Base-by-base conservation (phyloP, 2,797 vertebrate genomes). In the Cichlasoma orientale region DNA sequence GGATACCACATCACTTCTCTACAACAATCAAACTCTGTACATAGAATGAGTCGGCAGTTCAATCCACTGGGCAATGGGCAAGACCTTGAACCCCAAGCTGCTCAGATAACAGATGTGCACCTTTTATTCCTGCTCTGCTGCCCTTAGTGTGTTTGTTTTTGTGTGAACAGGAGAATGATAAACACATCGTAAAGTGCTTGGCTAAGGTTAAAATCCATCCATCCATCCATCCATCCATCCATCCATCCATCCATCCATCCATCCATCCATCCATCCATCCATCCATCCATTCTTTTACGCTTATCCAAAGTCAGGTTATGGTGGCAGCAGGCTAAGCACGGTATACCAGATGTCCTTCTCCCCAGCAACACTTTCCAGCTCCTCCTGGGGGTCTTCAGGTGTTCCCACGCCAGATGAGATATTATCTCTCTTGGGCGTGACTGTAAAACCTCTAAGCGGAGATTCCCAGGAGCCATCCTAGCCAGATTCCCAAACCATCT, bases 301-400 rank as follows among this genome's bases (percentile, higher is more conserved):
- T 44, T 44, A 44, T 44, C 14, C 23, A 27, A 66, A 25, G 38
- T 47, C 14, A 11, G 9, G 23, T 47, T 9, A 47, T 66, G 23
- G 61, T 66, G 23, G 38, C 61, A 66, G 61, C 38, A 66, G 38
- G 61, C 11, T 47, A 66, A 66, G 44, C 38, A 47, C 16, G 25
- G 18, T 66, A 66, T 47, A 11, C 61, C 14, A 66, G 23, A 66
- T 66, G 61, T 66, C 38, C 38, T 66, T 44, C 61, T 47, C 23
- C 38, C 5, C 23, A 4, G 38, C 23, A 66, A 47, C 38, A 19
- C 16, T 66, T 19, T 19, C 9, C 38, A 66, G 38, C 27, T 66
- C 27, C 38, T 27, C 23, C 61, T 47, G 38, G 16, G 38, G 23
- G 16, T 66, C 16, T 13, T 18, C 23, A 66, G 0, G 1, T 0